phyloP scores from a whole-genome alignment of 2,113 vertebrate species.

The Gymnobelideus leadbeateri region DNA sequence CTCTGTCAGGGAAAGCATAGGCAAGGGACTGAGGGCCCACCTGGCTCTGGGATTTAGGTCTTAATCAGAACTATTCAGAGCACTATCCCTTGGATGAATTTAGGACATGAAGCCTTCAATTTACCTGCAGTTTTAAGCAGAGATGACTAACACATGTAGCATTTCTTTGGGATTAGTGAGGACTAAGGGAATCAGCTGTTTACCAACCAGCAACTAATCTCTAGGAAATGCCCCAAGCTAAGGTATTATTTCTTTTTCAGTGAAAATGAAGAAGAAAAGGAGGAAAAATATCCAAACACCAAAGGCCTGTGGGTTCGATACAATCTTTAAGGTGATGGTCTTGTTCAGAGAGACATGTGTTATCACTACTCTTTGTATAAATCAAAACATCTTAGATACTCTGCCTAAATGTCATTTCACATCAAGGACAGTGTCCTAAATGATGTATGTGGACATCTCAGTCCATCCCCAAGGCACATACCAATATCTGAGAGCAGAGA shows the following conservation, averaged over 20 bases:
- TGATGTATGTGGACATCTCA: not conserved
- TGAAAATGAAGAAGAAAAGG: not conserved
- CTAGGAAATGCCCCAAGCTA: not conserved
- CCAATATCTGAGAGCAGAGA: not conserved
- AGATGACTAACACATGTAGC: not conserved
- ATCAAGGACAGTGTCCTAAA: not conserved
- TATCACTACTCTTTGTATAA: not conserved
- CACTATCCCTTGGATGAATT: not conserved
- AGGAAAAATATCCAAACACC: not conserved
- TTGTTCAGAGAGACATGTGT: not conserved
- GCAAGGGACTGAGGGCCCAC: not conserved
- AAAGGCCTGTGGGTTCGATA: not conserved
- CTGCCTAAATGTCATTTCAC: not conserved
- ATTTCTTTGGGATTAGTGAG: not conserved
- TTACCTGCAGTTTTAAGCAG: not conserved
- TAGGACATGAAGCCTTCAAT: not conserved
- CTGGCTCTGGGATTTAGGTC: not conserved
- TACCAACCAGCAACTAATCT: not conserved
- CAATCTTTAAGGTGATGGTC: not conserved
- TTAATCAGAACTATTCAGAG: not conserved
- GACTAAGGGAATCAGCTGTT: not conserved
- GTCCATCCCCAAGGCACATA: not conserved
- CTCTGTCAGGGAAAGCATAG: not conserved
- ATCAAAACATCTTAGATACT: not conserved
- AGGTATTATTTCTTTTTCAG: not conserved